Evolutionary conservation across 2,888 invertebrate species (phyloP).

Genomic region (Syrista parreyssii): DNA sequence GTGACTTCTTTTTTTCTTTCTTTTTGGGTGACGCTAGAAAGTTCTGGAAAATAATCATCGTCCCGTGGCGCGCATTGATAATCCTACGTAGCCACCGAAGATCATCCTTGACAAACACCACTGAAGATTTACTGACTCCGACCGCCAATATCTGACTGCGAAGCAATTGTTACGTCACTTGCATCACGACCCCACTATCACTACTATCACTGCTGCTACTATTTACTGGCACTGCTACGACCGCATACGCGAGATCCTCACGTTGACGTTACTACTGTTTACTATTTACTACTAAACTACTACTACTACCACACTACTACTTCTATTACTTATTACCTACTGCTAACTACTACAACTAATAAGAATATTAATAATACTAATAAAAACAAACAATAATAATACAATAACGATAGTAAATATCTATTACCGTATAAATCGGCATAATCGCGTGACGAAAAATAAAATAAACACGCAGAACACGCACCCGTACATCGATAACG

Average conservation of each 20-base stretch:
- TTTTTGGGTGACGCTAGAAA: not conserved
- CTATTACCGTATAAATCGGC: not conserved
- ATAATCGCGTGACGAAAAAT: not conserved
- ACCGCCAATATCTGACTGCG: not conserved
- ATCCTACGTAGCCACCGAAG: not conserved
- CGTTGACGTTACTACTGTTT: not conserved
- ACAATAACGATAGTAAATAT: not conserved
- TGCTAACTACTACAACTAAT: conserved; percentile 1
- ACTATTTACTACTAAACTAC: not conserved
- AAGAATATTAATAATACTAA: not conserved
- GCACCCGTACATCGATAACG: conserved; percentile 3
- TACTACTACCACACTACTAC: not conserved
- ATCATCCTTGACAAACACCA: not conserved
- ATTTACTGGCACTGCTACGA: not conserved
- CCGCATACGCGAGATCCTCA: not conserved
- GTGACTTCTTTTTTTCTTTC: not conserved
- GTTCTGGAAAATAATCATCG: not conserved
- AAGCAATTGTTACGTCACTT: not conserved
- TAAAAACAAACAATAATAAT: not conserved
- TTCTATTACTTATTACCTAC: not conserved
- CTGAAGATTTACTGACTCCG: not conserved
- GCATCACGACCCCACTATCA: not conserved
- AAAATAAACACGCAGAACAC: not conserved
- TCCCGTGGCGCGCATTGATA: not conserved
- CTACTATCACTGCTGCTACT: not conserved